Conservation (phyloP, 53 echinoderm and acorn worm genomes). For the Holothuria leucospilota region DNA sequence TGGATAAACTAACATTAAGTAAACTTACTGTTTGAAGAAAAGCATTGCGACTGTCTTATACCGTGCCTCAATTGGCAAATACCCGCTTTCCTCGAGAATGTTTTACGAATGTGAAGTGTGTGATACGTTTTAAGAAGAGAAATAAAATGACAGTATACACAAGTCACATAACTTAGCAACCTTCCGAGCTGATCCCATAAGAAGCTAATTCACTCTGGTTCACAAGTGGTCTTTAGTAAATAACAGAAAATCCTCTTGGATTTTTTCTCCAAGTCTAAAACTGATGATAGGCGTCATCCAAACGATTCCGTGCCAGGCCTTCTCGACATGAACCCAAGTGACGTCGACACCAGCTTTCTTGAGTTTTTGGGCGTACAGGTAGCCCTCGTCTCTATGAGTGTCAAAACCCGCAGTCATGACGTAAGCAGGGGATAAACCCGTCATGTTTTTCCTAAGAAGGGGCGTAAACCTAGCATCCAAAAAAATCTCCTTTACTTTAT, state of each 20-base stretch:
- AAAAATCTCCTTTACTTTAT: conserved; percentile 46
- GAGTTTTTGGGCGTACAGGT: conserved; percentile 78
- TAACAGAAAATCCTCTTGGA: background rate
- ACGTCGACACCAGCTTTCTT: conserved; percentile 73
- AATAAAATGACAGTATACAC: too few species aligned
- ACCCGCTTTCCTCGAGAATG: too few species aligned
- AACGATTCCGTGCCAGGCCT: conserved; percentile 41
- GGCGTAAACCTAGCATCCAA: conserved; percentile 61
- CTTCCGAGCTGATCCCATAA: too few species aligned
- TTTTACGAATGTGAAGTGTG: too few species aligned
- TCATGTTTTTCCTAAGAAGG: conserved; percentile 52
- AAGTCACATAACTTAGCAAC: too few species aligned
- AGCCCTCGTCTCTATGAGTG: conserved; percentile 79
- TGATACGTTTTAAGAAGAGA: too few species aligned
- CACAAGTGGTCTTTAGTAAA: background rate
- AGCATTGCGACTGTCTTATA: too few species aligned
- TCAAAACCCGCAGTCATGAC: conserved; percentile 74
- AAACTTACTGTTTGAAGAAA: too few species aligned
- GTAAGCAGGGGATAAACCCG: conserved; percentile 63
- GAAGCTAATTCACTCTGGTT: background rate
- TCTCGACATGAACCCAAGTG: conserved; percentile 58
- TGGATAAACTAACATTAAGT: too few species aligned
- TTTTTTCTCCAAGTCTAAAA: background rate
- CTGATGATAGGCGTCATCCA: background rate
- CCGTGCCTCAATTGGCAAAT: too few species aligned